Evolutionary conservation across 2,797 vertebrate genomes (phyloP), one percentile per base, ranked within the genome.

Genomic region (Syngnathus rostellatus): DNA sequence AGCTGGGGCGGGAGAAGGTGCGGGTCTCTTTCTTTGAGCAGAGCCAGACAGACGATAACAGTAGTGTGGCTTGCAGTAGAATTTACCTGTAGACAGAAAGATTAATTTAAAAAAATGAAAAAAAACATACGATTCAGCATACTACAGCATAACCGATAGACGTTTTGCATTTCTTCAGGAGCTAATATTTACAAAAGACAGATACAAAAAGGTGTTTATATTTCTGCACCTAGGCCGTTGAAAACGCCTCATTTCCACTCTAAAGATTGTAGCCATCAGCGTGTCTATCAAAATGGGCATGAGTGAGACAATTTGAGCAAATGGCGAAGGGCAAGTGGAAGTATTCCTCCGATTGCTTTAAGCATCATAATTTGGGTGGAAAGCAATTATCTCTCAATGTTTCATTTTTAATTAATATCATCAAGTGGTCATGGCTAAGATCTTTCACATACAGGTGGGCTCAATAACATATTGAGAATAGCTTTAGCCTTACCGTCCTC

Each of bases 61-160:
- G 90, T 94, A 99, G 89, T 99, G 97, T 19, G 97, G 95, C 80
- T 98, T 99, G 87, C 97, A 99, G 90, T 99, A 99, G 89, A 99
- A 99, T 85, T 99, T 99, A 71, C 96, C 97, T 99, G 85, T 5
- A 81, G 83, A 5, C 38, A 17, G 64, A 37, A 41, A 53, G 1
- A 2, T n/a, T 2, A 39, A 31, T 4, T 31, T 0, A 31, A 31
- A 31, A 4, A 4, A 31, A 31, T 31, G 2, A 31, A 31, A 6
- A 14, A 54, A 11, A 39, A 54, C 12, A 2, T 19, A 19, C 31
- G 11, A 40, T 38, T 66, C 61, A 53, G 50, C n/a, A 31, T 31
- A 31, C 31, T 31, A 31, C 45, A 45, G 23, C 11, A 11, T 38
- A n/a, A 43, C 21, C 5, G 2, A 61, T 14, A 21, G 11, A 5